A percentile compares a stretch with the other conserved stretches of the same genome.
These are phyloP conservation scores for Ciconia boyciana DNA, from an alignment of 2,113 vertebrate genomes.

Conservation along the genomic window DNA sequence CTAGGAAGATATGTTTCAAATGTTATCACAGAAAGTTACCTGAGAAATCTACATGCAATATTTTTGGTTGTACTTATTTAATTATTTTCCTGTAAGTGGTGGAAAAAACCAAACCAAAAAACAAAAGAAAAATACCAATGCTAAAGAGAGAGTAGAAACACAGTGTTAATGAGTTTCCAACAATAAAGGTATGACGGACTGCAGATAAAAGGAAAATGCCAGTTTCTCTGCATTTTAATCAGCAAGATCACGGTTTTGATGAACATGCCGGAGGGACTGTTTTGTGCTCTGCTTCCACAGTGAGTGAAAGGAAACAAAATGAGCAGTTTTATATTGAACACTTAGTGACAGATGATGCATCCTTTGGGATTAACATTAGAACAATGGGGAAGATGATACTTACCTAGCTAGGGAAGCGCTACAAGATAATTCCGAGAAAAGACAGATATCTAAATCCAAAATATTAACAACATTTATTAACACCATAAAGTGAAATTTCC, in stretches of 20 bases:
- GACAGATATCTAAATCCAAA: background rate
- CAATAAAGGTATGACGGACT: slow-evolving; percentile 37
- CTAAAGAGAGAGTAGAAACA: slow-evolving; percentile 2
- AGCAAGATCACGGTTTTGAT: slow-evolving; percentile 63
- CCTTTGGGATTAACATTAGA: slow-evolving; percentile 23
- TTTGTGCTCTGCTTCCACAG: slow-evolving; percentile 45
- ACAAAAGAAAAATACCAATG: background rate
- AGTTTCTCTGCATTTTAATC: slow-evolving; percentile 68
- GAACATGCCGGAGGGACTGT: slow-evolving; percentile 50
- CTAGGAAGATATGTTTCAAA: background rate
- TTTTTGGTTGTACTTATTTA: slow-evolving; percentile 17
- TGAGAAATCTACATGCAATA: background rate
- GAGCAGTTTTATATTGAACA: slow-evolving; percentile 34
- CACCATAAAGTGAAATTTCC: background rate
- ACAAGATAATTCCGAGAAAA: background rate
- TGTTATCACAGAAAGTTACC: background rate
- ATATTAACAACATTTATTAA: background rate
- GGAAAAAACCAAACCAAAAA: background rate
- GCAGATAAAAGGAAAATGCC: slow-evolving; percentile 47
- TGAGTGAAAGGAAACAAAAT: slow-evolving; percentile 62
- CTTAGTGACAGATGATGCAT: slow-evolving; percentile 52
- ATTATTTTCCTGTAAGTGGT: background rate
- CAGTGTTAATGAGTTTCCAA: slow-evolving; percentile 48
- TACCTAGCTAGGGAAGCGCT: background rate
- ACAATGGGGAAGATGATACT: background rate